Base-by-base conservation (phyloP, 2,888 invertebrate genomes). In the Chloroclysta siterata region DNA sequence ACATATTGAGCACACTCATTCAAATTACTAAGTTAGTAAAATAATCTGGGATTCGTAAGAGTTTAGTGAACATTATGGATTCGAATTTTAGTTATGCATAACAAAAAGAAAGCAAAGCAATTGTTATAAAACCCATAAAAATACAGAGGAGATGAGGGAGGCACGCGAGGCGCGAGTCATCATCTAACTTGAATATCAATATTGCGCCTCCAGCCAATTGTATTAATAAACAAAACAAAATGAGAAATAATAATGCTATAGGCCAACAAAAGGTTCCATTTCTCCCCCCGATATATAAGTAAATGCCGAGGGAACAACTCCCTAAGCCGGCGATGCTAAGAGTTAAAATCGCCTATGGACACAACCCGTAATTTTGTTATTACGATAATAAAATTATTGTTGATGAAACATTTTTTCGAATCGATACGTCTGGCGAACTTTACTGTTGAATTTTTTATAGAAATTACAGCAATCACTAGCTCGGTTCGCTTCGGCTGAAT, bases 201-300 rank as follows among this genome's bases (percentile, higher is more conserved):
- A 93, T 92, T 91, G 89, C 90, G 93, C 93, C 93, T 87, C 89
- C 80, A 87, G 93, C 93, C 92, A 93, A 93, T 93, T 92, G 92
- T 93, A 93, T 93, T 93, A 93, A 93, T 93, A 93, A 93, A 93
- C 93, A 93, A 93, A 93, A 93, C 92, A 93, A 93, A 93, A 93
- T 92, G 92, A 90, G 90, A 93, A 91, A 93, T 93, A 93, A 93
- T 93, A 93, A 93, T 89, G 89, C 93, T 91, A 92, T 90, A 89
- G 93, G 88, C 91, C 88, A 93, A 93, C 93, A 93, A 93, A 92
- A 93, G 93, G 89, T 90, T 90, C 88, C 90, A 92, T 91, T 92
- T 92, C 91, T 92, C 92, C 93, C 92, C 91, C 82, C 83, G 82
- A 86, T 85, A 88, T 82, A 85, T 85, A 84, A 81, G 82, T 78